These are phyloP conservation scores for Drosophila sp. DNA, from an alignment of 1,140 invertebrate genomes.

Conservation along the genomic window DNA sequence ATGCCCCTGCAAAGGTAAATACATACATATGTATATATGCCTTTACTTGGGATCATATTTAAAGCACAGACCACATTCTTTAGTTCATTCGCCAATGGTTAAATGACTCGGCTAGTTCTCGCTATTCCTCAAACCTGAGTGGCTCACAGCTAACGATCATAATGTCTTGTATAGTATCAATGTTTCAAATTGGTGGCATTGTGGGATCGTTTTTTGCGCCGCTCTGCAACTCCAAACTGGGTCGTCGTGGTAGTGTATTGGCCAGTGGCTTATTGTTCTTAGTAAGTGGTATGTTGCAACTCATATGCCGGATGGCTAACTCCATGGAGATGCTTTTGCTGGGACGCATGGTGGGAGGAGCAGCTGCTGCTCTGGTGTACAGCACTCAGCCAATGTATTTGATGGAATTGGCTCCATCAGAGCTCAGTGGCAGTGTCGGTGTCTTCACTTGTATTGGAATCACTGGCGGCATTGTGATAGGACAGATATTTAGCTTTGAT, in stretches of 20 bases:
- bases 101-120: constrained; percentile 85
- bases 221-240: constrained; percentile 87
- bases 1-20: constrained; percentile 89
- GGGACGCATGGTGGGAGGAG: constrained; percentile 88
- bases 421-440: constrained; percentile 90
- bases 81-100: constrained; percentile 89
- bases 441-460: constrained; percentile 92
- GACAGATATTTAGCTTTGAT: constrained; percentile 85
- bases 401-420: constrained; percentile 90
- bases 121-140: constrained; percentile 84
- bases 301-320: constrained; percentile 84
- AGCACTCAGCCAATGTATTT: constrained; percentile 92
- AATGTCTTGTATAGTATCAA: constrained; percentile 90
- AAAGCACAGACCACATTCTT: not conserved
- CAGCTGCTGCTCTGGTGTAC: constrained; percentile 88
- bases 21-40: constrained; percentile 26
- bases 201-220: constrained; percentile 88
- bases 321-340: constrained; percentile 88
- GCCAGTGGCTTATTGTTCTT: constrained; percentile 31
- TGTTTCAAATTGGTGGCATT: constrained; percentile 90
- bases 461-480: constrained; percentile 90
- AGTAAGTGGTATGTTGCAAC: constrained; percentile 85
- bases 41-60: not conserved
- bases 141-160: constrained; percentile 85
- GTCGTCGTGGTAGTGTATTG: constrained; percentile 83